A percentile compares a stretch with the other conserved stretches of the same genome.
phyloP scores from a whole-genome alignment of 2,888 invertebrate genomes.

The Spodoptera exigua region DNA sequence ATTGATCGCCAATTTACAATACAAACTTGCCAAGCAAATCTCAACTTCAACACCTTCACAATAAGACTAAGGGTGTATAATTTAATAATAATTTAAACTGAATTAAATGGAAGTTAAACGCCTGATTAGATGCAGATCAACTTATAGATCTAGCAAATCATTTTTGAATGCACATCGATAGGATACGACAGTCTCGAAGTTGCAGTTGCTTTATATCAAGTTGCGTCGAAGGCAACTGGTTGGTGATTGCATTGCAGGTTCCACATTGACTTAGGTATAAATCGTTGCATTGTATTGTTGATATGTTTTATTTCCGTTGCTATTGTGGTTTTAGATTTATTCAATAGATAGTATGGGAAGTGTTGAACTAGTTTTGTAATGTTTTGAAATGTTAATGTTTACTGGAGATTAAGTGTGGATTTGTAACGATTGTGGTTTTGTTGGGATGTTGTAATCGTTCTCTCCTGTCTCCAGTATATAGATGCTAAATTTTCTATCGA shows the following conservation, averaged over 20 bases:
- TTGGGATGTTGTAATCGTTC: too few relatives aligned
- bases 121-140: constrained; percentile 63
- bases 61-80: constrained; percentile 2
- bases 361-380: constrained; percentile 32
- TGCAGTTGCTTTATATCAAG: constrained; percentile 32
- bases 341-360: constrained; percentile 24
- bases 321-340: constrained; percentile 45
- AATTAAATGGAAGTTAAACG: constrained; percentile 58
- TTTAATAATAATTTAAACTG: constrained; percentile 31
- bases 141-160: constrained; percentile 68
- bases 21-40: constrained; percentile 3
- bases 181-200: constrained; percentile 54
- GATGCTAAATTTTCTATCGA: too few relatives aligned
- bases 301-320: constrained; percentile 55
- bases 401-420: constrained; percentile 1
- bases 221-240: constrained; percentile 23
- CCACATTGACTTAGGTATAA: constrained; percentile 47
- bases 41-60: background rate
- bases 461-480: too few relatives aligned
- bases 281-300: constrained; percentile 52
- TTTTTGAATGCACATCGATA: constrained; percentile 66
- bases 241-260: constrained; percentile 43
- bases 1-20: constrained; percentile 38
- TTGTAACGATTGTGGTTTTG: constrained; percentile 5
- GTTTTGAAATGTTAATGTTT: constrained; percentile 13